Conservation (phyloP, 1,140 invertebrate species). For the Microvelia longipes region DNA sequence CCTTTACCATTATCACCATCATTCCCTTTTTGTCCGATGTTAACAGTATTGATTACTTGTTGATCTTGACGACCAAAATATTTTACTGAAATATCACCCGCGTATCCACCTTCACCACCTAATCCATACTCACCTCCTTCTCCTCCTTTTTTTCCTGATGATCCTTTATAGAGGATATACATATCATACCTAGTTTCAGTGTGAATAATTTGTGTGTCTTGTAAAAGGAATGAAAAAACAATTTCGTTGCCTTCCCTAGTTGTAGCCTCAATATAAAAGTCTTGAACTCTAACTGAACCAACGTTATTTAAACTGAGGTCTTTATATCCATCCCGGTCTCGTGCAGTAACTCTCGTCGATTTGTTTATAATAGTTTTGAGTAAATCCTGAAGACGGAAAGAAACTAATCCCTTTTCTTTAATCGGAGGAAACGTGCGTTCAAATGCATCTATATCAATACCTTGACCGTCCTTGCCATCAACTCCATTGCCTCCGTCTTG, state of each 20-base stretch:
- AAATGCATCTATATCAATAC: not conserved
- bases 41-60: not conserved
- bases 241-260: constrained; percentile 2
- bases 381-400: not conserved
- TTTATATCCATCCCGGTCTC: too few species aligned
- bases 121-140: constrained; percentile 14
- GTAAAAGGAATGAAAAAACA: constrained; percentile 2
- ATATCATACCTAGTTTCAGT: not conserved
- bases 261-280: not conserved
- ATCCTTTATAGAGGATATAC: constrained; percentile 8
- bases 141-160: constrained; percentile 10
- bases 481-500: constrained; percentile 16
- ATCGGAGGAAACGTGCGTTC: constrained; percentile 1
- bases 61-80: not conserved
- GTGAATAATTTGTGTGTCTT: too few species aligned
- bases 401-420: too few species aligned
- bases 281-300: not conserved
- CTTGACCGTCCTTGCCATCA: constrained; percentile 7
- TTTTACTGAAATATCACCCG: constrained; percentile 13
- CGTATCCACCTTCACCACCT: constrained; percentile 16
- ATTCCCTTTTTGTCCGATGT: constrained; percentile 5
- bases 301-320: too few species aligned
- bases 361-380: not conserved
- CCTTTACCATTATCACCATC: not conserved
- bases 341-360: not conserved